Base-by-base conservation (phyloP, 2,113 vertebrate species). In the Polyodon spathula region DNA sequence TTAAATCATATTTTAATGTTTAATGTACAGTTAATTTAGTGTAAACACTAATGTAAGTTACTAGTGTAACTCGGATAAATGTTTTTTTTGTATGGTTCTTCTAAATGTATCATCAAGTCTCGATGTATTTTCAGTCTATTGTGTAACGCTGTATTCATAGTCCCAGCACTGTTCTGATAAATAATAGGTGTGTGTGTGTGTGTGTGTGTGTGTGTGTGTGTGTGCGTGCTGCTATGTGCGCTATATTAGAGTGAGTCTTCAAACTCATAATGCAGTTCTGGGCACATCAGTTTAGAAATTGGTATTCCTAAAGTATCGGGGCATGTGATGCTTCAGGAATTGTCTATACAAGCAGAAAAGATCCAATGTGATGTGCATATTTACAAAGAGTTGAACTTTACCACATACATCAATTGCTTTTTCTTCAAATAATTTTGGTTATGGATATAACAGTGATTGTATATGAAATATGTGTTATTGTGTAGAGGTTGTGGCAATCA, bases 161-260 rank as follows among this genome's bases (percentile, higher is more conserved):
- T 50, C 59, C 9, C 12, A 52, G 16, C 15, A 38, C 38, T 40
- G 37, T 61, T n/a, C 38, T 17, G 41, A 43, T 8, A 57, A 57
- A 63, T 38, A 50, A 46, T 16, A 50, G 43, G n/a, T 52, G 14
- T n/a, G 7, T 17, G 40, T 56, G n/a, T n/a, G n/a, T n/a, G n/a
- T n/a, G n/a, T n/a, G n/a, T n/a, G n/a, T n/a, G n/a, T n/a, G n/a
- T n/a, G n/a, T n/a, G n/a, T n/a, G n/a, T n/a, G n/a, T n/a, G n/a
- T n/a, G n/a, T n/a, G n/a, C n/a, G n/a, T n/a, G n/a, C n/a, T n/a
- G n/a, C n/a, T n/a, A n/a, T n/a, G n/a, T n/a, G 44, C 53, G 15
- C 7, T 58, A 15, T 17, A 8, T 42, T 39, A 43, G 51, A 54
- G 7, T 16, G 40, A 17, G 10, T 37, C 10, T 50, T 50, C 11